Evolutionary conservation across 2,888 invertebrate species (phyloP).

Genomic region (Scotopteryx bipunctaria): DNA sequence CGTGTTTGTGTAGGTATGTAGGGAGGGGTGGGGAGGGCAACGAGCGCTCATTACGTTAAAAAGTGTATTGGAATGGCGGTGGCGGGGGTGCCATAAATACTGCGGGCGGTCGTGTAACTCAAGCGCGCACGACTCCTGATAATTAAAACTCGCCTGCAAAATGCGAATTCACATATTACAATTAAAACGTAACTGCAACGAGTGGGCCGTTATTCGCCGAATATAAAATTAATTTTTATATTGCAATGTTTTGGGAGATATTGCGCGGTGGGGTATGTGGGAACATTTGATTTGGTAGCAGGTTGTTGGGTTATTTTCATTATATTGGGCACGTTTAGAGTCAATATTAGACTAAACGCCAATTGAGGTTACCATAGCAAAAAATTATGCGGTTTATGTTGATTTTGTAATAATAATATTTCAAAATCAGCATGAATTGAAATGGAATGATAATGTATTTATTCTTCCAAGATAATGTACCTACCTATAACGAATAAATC

Average conservation of each 20-base stretch:
- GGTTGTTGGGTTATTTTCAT: constrained; percentile 7
- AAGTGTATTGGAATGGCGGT: constrained; percentile 79
- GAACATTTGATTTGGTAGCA: constrained; percentile 17
- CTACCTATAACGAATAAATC: no score
- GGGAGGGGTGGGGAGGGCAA: constrained; percentile 37
- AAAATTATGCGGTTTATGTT: no score
- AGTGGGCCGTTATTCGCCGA: constrained; percentile 63
- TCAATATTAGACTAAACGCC: background rate
- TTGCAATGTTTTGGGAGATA: constrained; percentile 31
- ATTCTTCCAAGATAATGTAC: no score
- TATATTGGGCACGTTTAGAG: background rate
- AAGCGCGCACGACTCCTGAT: constrained; percentile 78
- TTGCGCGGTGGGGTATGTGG: constrained; percentile 31
- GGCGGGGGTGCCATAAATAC: constrained; percentile 77
- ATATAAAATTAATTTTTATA: constrained; percentile 56
- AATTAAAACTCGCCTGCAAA: constrained; percentile 83
- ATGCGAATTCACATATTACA: constrained; percentile 81
- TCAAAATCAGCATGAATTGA: no score
- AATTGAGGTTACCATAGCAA: no score
- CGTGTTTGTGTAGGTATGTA: constrained; percentile 35
- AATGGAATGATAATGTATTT: no score
- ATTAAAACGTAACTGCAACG: constrained; percentile 76
- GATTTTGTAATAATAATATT: no score
- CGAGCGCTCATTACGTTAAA: constrained; percentile 81
- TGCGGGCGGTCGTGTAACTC: constrained; percentile 83